These are phyloP conservation scores for Piscicola geometra DNA, from an alignment of 2,888 invertebrate species.

Conservation along the genomic window DNA sequence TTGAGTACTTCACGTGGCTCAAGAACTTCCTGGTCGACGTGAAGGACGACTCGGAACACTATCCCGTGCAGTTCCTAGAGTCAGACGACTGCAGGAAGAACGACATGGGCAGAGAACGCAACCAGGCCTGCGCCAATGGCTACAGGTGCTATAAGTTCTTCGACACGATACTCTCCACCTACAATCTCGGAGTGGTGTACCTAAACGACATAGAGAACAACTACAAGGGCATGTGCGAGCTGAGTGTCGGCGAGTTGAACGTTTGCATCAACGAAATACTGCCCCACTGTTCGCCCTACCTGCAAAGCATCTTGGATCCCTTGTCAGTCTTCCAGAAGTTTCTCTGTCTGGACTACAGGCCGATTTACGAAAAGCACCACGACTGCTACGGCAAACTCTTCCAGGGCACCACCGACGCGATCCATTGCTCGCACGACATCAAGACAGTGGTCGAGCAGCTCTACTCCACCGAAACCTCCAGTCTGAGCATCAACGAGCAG, in stretches of 20 bases:
- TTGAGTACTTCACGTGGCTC: conserved; percentile 24
- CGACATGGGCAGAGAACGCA: background rate
- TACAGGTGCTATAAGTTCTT: background rate
- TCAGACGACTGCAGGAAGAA: background rate
- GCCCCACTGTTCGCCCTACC: conserved; percentile 6
- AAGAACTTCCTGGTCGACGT: background rate
- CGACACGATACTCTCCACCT: background rate
- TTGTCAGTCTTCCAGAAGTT: conserved; percentile 6
- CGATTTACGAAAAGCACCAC: background rate
- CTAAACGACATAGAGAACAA: background rate
- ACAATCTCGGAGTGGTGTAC: background rate
- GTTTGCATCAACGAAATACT: conserved; percentile 16
- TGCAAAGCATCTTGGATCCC: conserved; percentile 8
- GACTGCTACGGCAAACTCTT: background rate
- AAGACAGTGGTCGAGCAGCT: background rate
- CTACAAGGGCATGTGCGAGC: background rate
- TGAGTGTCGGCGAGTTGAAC: background rate
- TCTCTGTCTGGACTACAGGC: conserved; percentile 24
- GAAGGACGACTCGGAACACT: background rate
- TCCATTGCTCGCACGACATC: background rate
- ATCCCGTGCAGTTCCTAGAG: background rate
- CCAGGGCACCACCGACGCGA: background rate
- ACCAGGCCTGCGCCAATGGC: background rate
- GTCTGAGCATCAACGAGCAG: background rate
- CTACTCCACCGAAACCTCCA: background rate